A percentile compares a stretch with the other conserved stretches of the same genome.
phyloP scores from a whole-genome alignment of 2,888 invertebrate species.

The Linnaemya vulpina region DNA sequence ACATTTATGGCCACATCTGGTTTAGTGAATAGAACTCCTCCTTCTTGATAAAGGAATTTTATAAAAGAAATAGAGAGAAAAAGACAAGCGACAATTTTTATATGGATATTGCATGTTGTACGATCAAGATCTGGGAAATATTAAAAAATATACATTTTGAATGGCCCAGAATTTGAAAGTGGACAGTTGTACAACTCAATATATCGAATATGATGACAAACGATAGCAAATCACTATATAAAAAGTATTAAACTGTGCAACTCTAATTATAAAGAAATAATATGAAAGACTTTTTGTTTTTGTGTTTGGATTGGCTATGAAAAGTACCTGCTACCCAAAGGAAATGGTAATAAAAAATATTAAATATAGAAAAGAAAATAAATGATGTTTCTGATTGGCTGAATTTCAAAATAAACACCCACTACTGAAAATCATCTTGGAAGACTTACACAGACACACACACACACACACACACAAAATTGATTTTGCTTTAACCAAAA shows the following conservation, averaged over 20 bases:
- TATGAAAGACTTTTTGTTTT: background rate
- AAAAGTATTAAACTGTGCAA: background rate
- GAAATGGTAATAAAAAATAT: slow-evolving; percentile 35
- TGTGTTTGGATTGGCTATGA: slow-evolving; percentile 41
- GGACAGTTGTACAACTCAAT: slow-evolving; percentile 3
- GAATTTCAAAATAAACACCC: slow-evolving; percentile 51
- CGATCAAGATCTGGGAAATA: slow-evolving; percentile 11
- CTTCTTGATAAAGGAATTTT: background rate
- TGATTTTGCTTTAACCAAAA: background rate
- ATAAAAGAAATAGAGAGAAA: slow-evolving; percentile 1
- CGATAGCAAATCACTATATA: slow-evolving; percentile 56
- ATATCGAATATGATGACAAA: slow-evolving; percentile 47
- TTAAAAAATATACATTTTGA: background rate
- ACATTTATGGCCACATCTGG: background rate
- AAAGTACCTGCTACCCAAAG: slow-evolving; percentile 6
- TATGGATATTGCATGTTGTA: background rate
- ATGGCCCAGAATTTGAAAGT: background rate
- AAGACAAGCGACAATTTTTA: slow-evolving; percentile 7
- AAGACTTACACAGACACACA: background rate
- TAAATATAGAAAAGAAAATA: slow-evolving; percentile 19
- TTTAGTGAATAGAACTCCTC: slow-evolving; percentile 29
- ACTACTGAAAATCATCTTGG: slow-evolving; percentile 7
- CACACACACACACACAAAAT: too few relatives aligned
- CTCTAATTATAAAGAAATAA: slow-evolving; percentile 32
- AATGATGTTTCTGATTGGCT: slow-evolving; percentile 35